A percentile compares a stretch with the other conserved stretches of the same genome.
Evolutionary conservation across 2,113 vertebrate species (phyloP).

Genomic region (Stigmatopora argus): DNA sequence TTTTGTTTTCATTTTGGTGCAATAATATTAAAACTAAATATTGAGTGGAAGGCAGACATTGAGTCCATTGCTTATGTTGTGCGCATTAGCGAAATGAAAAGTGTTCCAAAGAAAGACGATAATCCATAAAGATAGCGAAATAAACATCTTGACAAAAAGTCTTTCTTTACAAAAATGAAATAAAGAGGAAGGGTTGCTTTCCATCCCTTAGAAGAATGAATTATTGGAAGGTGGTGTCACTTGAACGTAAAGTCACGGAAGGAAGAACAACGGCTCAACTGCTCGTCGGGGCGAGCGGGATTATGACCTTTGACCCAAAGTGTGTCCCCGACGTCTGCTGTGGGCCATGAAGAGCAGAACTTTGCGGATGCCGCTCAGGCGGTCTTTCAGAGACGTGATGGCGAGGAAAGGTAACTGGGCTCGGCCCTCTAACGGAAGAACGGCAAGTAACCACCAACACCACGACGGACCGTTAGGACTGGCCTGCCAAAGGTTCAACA

Average conservation of each 20-base stretch:
- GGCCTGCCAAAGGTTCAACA: constrained; percentile 54
- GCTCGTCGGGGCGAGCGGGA: background rate
- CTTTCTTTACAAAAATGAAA: background rate
- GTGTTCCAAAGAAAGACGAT: background rate
- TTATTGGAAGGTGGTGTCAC: background rate
- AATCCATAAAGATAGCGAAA: background rate
- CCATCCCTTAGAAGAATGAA: background rate
- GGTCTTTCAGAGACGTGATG: constrained; percentile 83
- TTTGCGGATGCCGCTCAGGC: constrained; percentile 78
- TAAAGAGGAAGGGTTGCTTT: background rate
- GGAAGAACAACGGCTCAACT: background rate
- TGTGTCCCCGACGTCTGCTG: constrained; percentile 68
- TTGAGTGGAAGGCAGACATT: background rate
- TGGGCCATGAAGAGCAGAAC: constrained; percentile 83
- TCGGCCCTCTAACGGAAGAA: constrained; percentile 81
- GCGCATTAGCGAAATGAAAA: background rate
- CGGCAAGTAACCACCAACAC: constrained; percentile 89
- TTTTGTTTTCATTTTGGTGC: background rate
- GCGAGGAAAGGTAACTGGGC: constrained; percentile 85
- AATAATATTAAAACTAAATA: constrained; percentile 3
- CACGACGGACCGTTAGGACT: constrained; percentile 83
- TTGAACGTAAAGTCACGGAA: background rate
- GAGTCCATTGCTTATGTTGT: background rate
- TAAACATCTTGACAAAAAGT: background rate
- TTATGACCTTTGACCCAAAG: background rate